Conservation (phyloP, 2,888 invertebrate genomes). For the Pomacea canaliculata region DNA sequence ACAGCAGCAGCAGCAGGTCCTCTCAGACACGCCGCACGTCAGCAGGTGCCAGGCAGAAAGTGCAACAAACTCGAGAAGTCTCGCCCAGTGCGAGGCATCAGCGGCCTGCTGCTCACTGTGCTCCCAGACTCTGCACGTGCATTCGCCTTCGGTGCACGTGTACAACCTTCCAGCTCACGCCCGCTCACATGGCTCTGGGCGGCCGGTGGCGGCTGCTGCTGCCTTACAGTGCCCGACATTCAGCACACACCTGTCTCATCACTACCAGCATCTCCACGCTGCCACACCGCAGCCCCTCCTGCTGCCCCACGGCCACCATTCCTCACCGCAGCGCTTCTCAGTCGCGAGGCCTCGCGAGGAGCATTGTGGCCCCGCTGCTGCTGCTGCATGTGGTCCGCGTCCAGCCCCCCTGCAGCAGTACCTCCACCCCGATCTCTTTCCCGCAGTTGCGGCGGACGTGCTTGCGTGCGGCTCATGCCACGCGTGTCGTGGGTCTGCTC, state of each 20-base stretch:
- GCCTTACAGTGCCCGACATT: no score
- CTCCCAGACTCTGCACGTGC: neutral
- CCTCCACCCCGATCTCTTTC: no score
- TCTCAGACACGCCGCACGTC: no score
- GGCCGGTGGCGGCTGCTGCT: no score
- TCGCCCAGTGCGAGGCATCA: neutral
- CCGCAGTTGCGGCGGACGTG: no score
- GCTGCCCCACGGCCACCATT: neutral
- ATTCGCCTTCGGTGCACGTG: no score
- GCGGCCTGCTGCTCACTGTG: neutral
- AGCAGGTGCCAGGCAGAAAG: neutral
- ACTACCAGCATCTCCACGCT: neutral
- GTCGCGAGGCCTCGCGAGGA: neutral
- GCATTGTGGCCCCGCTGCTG: no score
- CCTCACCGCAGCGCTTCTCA: neutral
- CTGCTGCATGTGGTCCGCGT: no score
- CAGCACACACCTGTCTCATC: neutral
- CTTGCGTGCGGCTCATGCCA: no score
- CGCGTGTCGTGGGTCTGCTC: no score
- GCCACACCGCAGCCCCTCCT: neutral
- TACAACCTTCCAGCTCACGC: neutral
- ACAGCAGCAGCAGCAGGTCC: no score
- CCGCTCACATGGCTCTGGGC: constrained; percentile 6
- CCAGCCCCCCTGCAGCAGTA: no score
- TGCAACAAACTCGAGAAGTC: neutral